A percentile compares a stretch with the other conserved stretches of the same genome.
These are phyloP conservation scores for Lacerta viridis DNA, from an alignment of 2,797 vertebrate genomes.

Conservation along the genomic window DNA sequence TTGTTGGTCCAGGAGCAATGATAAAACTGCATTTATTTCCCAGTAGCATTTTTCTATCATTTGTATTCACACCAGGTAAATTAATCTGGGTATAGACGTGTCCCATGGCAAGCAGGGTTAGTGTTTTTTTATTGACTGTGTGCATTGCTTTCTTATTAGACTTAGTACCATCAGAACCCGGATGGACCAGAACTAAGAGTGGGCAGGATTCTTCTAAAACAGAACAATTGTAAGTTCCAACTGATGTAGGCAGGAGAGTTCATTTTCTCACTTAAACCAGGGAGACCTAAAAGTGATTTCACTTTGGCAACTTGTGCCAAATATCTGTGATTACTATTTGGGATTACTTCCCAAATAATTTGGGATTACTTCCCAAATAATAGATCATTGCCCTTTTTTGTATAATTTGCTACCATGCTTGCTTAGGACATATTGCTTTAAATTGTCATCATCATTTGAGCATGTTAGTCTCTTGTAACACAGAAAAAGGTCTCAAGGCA, in stretches of 20 bases:
- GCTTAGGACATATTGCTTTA: too few species aligned
- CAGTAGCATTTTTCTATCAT: neutral
- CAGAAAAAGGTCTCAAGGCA: too few species aligned
- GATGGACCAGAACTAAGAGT: neutral
- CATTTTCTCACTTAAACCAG: neutral
- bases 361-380: too few species aligned
- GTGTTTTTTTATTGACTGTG: neutral
- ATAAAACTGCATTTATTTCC: neutral
- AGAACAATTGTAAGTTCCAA: neutral
- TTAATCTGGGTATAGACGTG: neutral
- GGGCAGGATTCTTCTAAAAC: neutral
- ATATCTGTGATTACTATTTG: too few species aligned
- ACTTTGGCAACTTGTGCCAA: neutral
- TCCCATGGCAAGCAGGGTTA: neutral
- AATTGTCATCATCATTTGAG: too few species aligned
- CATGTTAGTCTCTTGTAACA: too few species aligned
- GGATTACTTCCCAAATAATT: too few species aligned
- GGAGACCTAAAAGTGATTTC: neutral
- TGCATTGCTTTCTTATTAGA: neutral
- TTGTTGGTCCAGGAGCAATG: neutral
- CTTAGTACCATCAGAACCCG: neutral
- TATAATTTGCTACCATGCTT: too few species aligned
- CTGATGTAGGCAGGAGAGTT: neutral
- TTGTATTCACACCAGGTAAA: neutral
- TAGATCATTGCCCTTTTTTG: too few species aligned